Evolutionary conservation across 2,888 invertebrate species (phyloP).

Genomic region (Heliconius sara): DNA sequence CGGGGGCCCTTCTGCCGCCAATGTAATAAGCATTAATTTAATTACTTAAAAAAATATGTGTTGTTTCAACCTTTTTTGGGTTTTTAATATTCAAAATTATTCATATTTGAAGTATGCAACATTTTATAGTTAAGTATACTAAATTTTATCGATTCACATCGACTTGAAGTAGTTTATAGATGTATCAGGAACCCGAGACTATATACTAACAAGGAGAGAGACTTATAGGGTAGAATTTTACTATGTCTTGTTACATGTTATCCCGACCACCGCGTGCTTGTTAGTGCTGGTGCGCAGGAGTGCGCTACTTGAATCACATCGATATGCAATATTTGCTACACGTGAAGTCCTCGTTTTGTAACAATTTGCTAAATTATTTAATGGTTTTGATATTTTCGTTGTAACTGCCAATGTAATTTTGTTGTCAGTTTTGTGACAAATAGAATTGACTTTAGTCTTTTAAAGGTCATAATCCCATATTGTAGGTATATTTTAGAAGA

Average conservation of each 20-base stretch:
- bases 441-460: conserved; percentile 4
- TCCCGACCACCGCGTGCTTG: conserved; percentile 6
- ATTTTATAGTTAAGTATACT: neutral
- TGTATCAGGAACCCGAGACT: conserved; percentile 9
- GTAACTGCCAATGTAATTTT: conserved; percentile 37
- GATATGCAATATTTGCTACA: conserved; percentile 34
- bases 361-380: conserved; percentile 39
- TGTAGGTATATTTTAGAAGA: neutral
- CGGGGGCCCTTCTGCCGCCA: conserved; percentile 31
- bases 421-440: conserved; percentile 37
- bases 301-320: conserved; percentile 17
- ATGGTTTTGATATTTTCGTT: conserved; percentile 39
- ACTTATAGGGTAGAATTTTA: conserved; percentile 28
- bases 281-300: conserved; percentile 16
- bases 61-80: conserved; percentile 5
- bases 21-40: conserved; percentile 11
- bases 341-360: conserved; percentile 27
- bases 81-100: neutral
- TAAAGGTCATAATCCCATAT: neutral
- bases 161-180: conserved; percentile 13
- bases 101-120: neutral
- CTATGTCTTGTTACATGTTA: conserved; percentile 15
- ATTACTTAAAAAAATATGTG: conserved; percentile 6
- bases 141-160: neutral
- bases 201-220: conserved; percentile 25